Conservation (phyloP, 1,140 invertebrate genomes). For the Drosophila teissieri region DNA sequence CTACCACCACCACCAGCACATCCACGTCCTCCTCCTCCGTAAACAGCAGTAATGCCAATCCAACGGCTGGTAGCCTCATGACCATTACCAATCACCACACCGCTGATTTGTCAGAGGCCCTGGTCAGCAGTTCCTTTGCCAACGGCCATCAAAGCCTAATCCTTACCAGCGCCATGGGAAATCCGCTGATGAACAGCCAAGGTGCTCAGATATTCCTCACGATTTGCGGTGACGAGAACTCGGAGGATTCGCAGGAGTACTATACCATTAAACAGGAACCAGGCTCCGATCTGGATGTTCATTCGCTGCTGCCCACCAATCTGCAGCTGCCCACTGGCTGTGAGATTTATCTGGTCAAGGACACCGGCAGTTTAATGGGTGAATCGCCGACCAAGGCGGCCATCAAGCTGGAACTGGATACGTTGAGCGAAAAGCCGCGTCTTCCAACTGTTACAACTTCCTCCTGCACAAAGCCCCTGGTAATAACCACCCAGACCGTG, state of each 20-base stretch:
- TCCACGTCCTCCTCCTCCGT: neutral
- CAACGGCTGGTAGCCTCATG: conserved; percentile 2
- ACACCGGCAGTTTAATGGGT: conserved; percentile 41
- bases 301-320: conserved; percentile 64
- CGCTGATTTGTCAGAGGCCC: conserved; percentile 29
- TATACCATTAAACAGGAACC: conserved; percentile 79
- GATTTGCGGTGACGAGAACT: conserved; percentile 75
- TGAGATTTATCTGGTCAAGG: conserved; percentile 82
- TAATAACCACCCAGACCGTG: neutral
- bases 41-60: neutral
- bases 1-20: conserved; percentile 19
- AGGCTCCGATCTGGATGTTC: conserved; percentile 53
- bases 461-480: conserved; percentile 11
- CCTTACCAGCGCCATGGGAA: conserved; percentile 42
- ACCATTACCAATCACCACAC: conserved; percentile 1
- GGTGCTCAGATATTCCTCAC: conserved; percentile 75
- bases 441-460: neutral
- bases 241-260: conserved; percentile 73
- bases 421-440: conserved; percentile 27
- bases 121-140: conserved; percentile 27
- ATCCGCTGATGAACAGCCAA: conserved; percentile 26
- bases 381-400: conserved; percentile 26
- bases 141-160: conserved; percentile 52
- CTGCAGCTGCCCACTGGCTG: conserved; percentile 78
- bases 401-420: conserved; percentile 66